Percentiles rank a stretch among this genome's conserved stretches.
phyloP scores from a whole-genome alignment of 2,113 vertebrate genomes.

The Nycticebus coucang region DNA sequence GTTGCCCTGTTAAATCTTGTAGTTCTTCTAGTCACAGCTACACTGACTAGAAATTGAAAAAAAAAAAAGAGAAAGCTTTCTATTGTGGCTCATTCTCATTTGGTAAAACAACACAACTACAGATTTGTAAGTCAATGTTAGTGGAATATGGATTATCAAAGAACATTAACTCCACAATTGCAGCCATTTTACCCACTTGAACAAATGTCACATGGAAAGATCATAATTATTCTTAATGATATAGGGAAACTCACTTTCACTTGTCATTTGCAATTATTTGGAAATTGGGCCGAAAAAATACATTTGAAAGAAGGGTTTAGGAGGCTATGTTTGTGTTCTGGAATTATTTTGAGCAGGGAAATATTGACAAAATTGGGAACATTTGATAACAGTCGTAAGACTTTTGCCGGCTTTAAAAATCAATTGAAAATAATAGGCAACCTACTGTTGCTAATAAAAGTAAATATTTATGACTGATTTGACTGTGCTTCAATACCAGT shows the following conservation, averaged over 20 bases:
- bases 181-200: background rate
- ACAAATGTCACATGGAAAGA: slow-evolving; percentile 60
- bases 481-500: slow-evolving; percentile 96
- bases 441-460: slow-evolving; percentile 94
- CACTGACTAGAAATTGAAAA: background rate
- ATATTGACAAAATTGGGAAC: slow-evolving; percentile 87
- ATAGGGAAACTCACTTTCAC: background rate
- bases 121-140: background rate
- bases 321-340: slow-evolving; percentile 34
- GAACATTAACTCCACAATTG: slow-evolving; percentile 16
- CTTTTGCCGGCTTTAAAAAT: slow-evolving; percentile 92
- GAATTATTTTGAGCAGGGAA: slow-evolving; percentile 75
- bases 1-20: slow-evolving; percentile 31
- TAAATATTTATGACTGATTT: slow-evolving; percentile 99
- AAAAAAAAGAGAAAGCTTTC: background rate
- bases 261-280: slow-evolving; percentile 43
- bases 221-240: slow-evolving; percentile 60
- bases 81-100: background rate
- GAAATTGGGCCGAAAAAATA: slow-evolving; percentile 45
- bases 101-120: background rate
- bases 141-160: slow-evolving; percentile 20
- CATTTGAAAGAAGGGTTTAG: slow-evolving; percentile 59
- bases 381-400: slow-evolving; percentile 86
- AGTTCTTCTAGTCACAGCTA: slow-evolving; percentile 25
- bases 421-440: slow-evolving; percentile 94